Base-by-base conservation (phyloP, 2,888 invertebrate genomes). In the Trachelus iudaicus region DNA sequence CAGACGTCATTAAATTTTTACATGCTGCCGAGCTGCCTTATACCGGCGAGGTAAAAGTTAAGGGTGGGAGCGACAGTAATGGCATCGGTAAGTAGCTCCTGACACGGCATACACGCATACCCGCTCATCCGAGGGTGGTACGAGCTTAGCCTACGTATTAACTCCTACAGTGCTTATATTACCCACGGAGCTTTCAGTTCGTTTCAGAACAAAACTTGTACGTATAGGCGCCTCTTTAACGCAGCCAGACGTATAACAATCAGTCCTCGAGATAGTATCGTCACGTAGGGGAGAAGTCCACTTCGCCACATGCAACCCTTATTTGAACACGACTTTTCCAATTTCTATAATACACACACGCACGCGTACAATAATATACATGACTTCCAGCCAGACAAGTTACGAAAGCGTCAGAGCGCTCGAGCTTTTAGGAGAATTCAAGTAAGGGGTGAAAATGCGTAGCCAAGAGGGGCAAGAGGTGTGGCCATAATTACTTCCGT, bases 1-100 rank as follows among this genome's bases (percentile, higher is more conserved):
- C 84, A 80, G 75, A 79, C 77, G 83, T 80, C 83, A 84, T 84
- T 84, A 84, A 84, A 84, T 77, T 84, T 84, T 79, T 78, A 84
- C 76, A 71, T 76, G 76, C 77, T 77, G 81, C 56, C 69, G 77
- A 56, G 56, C 56, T 56, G 56, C 56, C 23, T 56, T 9, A 23
- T 9, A 6, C 30, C n/a, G 69, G 76, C 35, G 73, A 75, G 79
- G 75, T 76, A 73, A 71, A 73, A 56, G 79, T 13, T 56, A 73
- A 56, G 73, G 23, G 31, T 34, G 11, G 80, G 79, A 80, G 81
- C 81, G 83, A 79, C 79, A 80, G 79, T 83, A 84, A 84, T 84
- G 79, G 83, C 81, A 81, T 83, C 76, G 80, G 82, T 83, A 84
- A 84, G 84, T 84, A 82, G 80, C 77, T 77, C 69, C 33, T 35